Conservation (phyloP, 2,113 vertebrate species). For the Narcine bancroftii region DNA sequence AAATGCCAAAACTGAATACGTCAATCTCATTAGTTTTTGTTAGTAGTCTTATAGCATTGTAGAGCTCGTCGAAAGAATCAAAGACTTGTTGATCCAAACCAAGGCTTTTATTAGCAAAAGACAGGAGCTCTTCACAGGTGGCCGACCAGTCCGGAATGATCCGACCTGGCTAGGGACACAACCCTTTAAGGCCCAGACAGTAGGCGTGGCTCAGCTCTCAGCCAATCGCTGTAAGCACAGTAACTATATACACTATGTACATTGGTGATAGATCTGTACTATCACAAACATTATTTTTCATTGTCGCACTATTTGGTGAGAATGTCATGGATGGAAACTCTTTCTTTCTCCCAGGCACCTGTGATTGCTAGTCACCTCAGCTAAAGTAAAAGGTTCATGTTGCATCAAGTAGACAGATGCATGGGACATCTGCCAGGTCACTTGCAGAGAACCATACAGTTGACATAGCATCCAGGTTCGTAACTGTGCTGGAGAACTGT, state of each 20-base stretch:
- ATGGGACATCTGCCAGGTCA: not conserved
- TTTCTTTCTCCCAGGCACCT: not conserved
- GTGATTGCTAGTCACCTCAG: not conserved
- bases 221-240: no score
- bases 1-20: not conserved
- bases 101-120: no score
- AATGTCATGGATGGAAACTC: no score
- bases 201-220: no score
- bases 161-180: no score
- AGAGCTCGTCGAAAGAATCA: no score
- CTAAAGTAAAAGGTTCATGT: not conserved
- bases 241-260: no score
- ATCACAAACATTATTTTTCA: not conserved
- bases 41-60: not conserved
- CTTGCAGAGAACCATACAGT: not conserved
- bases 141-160: no score
- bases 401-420: not conserved
- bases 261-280: no score
- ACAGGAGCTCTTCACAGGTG: no score
- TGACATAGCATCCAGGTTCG: not conserved
- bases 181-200: no score
- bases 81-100: no score
- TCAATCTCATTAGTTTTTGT: not conserved
- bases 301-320: not conserved
- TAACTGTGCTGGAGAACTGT: not conserved